Evolutionary conservation across 2,113 vertebrate genomes (phyloP).

Genomic region (Chionis minor): DNA sequence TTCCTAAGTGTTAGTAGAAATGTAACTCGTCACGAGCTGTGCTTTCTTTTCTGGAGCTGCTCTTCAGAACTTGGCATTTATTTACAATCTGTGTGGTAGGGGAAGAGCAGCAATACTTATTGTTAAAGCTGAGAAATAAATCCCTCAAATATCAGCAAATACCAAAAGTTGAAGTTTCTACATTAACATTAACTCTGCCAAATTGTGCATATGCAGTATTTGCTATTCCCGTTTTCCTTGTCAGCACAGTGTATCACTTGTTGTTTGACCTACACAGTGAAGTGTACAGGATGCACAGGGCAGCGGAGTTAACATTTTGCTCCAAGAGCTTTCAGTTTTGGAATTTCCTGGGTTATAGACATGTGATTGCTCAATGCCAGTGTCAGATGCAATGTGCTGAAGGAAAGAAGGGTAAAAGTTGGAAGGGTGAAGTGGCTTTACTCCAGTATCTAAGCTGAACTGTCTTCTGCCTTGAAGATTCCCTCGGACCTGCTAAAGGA

Average conservation of each 20-base stretch:
- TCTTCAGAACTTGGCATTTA: neutral
- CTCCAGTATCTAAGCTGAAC: accelerated
- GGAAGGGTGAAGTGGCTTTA: neutral
- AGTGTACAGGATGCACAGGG: neutral
- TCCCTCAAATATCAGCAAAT: neutral
- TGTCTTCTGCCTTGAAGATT: neutral
- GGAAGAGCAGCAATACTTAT: neutral
- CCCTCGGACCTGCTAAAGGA: neutral
- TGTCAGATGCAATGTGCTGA: neutral
- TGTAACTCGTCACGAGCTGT: neutral
- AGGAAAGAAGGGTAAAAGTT: neutral
- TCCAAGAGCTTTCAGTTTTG: neutral
- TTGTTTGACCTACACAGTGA: neutral
- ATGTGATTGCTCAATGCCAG: neutral
- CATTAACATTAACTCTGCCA: neutral
- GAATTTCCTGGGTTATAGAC: slow-evolving; percentile 1
- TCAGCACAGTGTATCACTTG: neutral
- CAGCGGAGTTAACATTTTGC: neutral
- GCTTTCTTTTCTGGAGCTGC: neutral
- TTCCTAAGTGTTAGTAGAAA: neutral
- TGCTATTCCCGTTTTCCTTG: neutral
- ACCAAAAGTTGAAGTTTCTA: neutral
- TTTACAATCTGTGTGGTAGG: neutral
- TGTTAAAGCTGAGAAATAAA: slow-evolving; percentile 5
- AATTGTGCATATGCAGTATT: neutral